phyloP scores from a whole-genome alignment of 2,888 invertebrate genomes.

The Anaspis maculata region DNA sequence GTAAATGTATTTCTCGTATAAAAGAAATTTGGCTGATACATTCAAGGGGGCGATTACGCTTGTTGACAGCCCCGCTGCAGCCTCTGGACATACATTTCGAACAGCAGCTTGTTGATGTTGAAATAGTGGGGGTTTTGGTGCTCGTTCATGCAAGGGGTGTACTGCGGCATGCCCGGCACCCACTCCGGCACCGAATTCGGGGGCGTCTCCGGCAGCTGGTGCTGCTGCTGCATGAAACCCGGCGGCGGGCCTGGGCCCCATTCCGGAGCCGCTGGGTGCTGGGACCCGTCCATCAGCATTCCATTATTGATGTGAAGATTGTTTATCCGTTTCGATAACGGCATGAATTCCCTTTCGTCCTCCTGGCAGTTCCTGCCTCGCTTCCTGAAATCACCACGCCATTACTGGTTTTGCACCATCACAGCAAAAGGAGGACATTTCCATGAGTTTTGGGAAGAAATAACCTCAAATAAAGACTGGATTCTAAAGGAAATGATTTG shows the following conservation, averaged over 20 bases:
- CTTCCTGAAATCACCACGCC: slow-evolving; percentile 55
- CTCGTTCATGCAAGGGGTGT: slow-evolving; percentile 69
- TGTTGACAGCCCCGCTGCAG: slow-evolving; percentile 50
- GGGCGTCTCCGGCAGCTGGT: slow-evolving; percentile 31
- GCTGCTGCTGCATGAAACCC: slow-evolving; percentile 10
- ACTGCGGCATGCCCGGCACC: slow-evolving; percentile 42
- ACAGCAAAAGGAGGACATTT: too few species aligned
- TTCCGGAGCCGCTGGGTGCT: slow-evolving; percentile 26
- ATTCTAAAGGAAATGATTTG: too few species aligned
- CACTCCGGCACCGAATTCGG: slow-evolving; percentile 33
- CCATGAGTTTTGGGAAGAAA: too few species aligned
- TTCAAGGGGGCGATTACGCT: background rate
- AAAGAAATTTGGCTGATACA: too few species aligned
- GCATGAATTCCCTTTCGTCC: slow-evolving; percentile 74
- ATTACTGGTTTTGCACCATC: too few species aligned
- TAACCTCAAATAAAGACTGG: too few species aligned
- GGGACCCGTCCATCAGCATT: slow-evolving; percentile 34
- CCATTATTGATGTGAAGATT: slow-evolving; percentile 72
- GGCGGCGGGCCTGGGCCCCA: slow-evolving; percentile 36
- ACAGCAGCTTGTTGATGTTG: slow-evolving; percentile 75
- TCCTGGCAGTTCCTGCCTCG: slow-evolving; percentile 60
- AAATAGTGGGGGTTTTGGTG: slow-evolving; percentile 79
- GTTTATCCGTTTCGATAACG: slow-evolving; percentile 82
- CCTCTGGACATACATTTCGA: slow-evolving; percentile 75
- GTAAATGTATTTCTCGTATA: too few species aligned